Evolutionary conservation across 37 sponge, comb jelly and placozoan species (phyloP), one percentile per base, ranked within the genome.

Genomic region (Crambe crambe): DNA sequence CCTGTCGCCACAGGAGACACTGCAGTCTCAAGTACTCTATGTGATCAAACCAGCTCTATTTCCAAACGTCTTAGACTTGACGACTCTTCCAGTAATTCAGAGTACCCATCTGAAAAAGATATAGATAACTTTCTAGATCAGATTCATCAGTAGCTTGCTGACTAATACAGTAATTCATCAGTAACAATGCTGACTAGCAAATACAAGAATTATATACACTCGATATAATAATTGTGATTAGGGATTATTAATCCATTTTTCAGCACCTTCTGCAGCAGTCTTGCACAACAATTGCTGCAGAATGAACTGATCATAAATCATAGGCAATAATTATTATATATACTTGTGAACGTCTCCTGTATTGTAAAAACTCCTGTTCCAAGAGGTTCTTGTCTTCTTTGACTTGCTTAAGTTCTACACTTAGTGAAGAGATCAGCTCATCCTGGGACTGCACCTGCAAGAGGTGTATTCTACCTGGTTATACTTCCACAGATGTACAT

Each of bases 301-400:
- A 25, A 57, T 37, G 23, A 15, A 81, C 40, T 21, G 30, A 66
- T 5, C 26, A 6, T 38, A 30, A 37, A 4, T 38, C 23, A 60
- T 12, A 36, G 40, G 17, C 68, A 78, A 27, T 32, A 59, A 27
- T 61, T 66, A 34, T 20, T 40, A 36, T 9, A 63, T 25, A 3
- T 68, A 81, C 81, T 58, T 81, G 82, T 68, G 73, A 76, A 72
- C 56, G 89, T 73, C 30, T 78, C 40, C 87, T 41, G 51, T 87
- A 87, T 32, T 67, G 40, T 10, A 29, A 5, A 68, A 91, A 91
- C 77, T 91, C 92, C 29, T 36, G 26, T 60, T 91, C 80, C 39
- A 86, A 40, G 4, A 67, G 36, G 4, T 59, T 42, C 36, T 83
- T 86, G 32, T 78, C 79, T 25, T 74, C 31, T 35, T 68, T 29